Evolutionary conservation across 92 coral and sea anemone genomes (phyloP), one percentile per base, ranked within the genome.

Genomic region (Umimayanthus chanpuru): DNA sequence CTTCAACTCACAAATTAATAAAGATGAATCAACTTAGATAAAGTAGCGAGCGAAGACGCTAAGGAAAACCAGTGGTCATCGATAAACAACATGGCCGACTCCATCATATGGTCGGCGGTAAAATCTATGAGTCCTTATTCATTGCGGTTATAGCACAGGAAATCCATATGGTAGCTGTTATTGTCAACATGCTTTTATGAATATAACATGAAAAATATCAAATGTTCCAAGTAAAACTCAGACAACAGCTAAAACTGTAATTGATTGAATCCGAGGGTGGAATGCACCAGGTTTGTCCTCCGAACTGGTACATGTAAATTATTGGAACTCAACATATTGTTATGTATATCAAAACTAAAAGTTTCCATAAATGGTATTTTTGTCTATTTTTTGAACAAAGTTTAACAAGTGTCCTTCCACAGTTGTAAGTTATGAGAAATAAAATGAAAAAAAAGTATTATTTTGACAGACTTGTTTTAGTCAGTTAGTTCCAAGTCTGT

Each of bases 401-500:
- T 71, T 71, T 26, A 25, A 71, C 74, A 71, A 71, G 76, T 25
- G 76, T 71, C 38, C 76, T 71, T 71, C 76, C 76, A 71, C 28
- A 14, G 1, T 41, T 15, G 74, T 68, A 41, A 18, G 76, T n/a
- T n/a, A n/a, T n/a, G n/a, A n/a, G n/a, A n/a, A n/a, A n/a, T n/a
- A n/a, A 71, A 71, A 41, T 71, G 76, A 26, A 71, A 71, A 71
- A 16, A 71, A 71, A 5, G 76, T 25, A 71, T 71, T 71, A 41
- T 14, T 71, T 71, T 71, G 2, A 71, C 40, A 28, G 76, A 1
- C 76, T 20, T 9, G 14, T 4, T 71, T 68, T 18, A 71, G 38
- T 71, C n/a, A n/a, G n/a, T 71, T 25, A 71, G 38, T 71, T 71
- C 76, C 29, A 71, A 71, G 36, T 71, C 76, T 71, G 41, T 71